Conservation (phyloP, 1,140 invertebrate genomes). For the Diprion similis region DNA sequence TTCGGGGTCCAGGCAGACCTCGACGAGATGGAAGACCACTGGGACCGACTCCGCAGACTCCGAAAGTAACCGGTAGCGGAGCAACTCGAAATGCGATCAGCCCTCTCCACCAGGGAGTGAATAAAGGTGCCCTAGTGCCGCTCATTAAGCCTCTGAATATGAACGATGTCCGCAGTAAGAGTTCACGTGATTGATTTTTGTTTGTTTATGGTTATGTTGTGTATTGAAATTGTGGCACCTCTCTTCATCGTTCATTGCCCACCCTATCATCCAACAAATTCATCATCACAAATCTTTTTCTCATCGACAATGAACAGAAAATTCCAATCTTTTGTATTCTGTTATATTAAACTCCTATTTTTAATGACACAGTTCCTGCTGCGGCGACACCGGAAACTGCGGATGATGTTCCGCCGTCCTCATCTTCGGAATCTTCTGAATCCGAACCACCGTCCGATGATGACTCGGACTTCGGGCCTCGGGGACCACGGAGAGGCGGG, state of each 20-base stretch:
- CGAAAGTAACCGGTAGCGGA: constrained; percentile 30
- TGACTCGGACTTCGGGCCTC: constrained; percentile 57
- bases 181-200: background rate
- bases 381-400: constrained; percentile 31
- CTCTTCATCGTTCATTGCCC: too few species aligned
- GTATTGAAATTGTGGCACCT: background rate
- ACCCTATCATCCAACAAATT: too few species aligned
- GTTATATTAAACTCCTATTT: background rate
- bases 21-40: constrained; percentile 25
- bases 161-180: constrained; percentile 6
- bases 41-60: background rate
- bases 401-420: constrained; percentile 37
- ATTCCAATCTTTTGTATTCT: background rate
- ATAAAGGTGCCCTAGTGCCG: constrained; percentile 20
- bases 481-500: constrained; percentile 40
- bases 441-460: constrained; percentile 53
- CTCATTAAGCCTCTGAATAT: constrained; percentile 16
- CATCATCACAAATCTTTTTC: too few species aligned
- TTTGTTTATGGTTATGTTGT: background rate
- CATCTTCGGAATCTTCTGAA: constrained; percentile 52
- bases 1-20: constrained; percentile 31
- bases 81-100: constrained; percentile 2
- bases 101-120: constrained; percentile 10
- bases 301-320: too few species aligned
- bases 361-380: background rate